Evolutionary conservation across 2,888 invertebrate species (phyloP), one percentile per base, ranked within the genome.

Genomic region (Emmelina monodactyla): DNA sequence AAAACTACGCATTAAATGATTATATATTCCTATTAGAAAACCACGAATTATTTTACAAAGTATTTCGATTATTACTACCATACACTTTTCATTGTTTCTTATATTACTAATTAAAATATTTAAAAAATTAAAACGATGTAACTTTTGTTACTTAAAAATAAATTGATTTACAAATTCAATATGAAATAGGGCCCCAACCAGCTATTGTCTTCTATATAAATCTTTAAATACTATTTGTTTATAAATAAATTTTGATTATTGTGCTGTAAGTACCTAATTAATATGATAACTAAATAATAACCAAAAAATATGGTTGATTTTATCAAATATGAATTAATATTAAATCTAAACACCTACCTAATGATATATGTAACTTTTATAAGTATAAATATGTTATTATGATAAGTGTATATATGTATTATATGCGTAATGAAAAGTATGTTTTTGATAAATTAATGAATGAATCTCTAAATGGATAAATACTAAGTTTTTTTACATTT

Each of bases 51-150:
- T 43, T 43, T 41, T 69, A 71, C 64, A 69, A 53, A 58, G 37
- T 40, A 48, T 53, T 40, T 39, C 28, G 38, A 50, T 73, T 76
- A 75, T 75, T 75, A 75, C 75, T 75, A 68, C 40, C 47, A 70
- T 75, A 76, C 75, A 75, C 73, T 58, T 61, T 54, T 34, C 58
- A 62, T 70, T 55, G 55, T 30, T 45, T 48, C 67, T 65, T 55
- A 42, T 46, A 50, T 50, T 45, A 51, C 46, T 50, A 51, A 49
- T 39, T 25, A 37, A 43, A 46, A 35, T 28, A 22, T 44, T 33
- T 40, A 31, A 43, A 35, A 33, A 40, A 16, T 22, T 33, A 34
- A 37, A 36, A 37, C 35, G 33, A n/a, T n/a, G n/a, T n/a, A n/a
- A n/a, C n/a, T n/a, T n/a, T n/a, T n/a, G n/a, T n/a, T n/a, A n/a